Evolutionary conservation across 1,140 invertebrate genomes (phyloP).

Genomic region (Ceratoteleas bidentatus): DNA sequence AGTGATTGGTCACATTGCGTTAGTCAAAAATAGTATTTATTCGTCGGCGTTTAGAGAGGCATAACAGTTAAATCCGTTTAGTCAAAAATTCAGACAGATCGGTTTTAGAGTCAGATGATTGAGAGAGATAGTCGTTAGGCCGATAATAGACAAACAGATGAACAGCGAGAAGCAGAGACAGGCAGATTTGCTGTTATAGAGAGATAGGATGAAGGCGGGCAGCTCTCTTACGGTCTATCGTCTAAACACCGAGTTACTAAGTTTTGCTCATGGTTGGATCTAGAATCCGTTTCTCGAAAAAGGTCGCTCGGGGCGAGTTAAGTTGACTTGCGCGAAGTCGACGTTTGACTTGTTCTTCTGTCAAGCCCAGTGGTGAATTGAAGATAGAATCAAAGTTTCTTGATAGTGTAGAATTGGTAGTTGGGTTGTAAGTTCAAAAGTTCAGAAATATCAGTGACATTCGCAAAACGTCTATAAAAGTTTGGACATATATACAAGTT

Average conservation of each 20-base stretch:
- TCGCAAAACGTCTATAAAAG: too few relatives aligned
- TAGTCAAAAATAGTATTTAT: conserved; percentile 21
- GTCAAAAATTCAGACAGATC: conserved; percentile 23
- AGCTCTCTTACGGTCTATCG: conserved; percentile 39
- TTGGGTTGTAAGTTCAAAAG: too few relatives aligned
- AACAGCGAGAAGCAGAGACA: conserved; percentile 70
- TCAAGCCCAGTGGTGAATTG: too few relatives aligned
- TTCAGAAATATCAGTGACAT: too few relatives aligned
- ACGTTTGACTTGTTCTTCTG: too few relatives aligned
- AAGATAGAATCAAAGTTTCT: too few relatives aligned
- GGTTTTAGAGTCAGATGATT: conserved; percentile 63
- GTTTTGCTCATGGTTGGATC: conserved; percentile 13
- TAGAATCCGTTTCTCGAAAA: too few relatives aligned
- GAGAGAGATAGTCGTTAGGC: conserved; percentile 60
- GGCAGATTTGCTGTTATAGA: conserved; percentile 54
- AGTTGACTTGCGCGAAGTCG: too few relatives aligned
- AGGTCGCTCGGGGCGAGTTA: too few relatives aligned
- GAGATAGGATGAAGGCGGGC: conserved; percentile 65
- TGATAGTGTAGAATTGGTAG: too few relatives aligned
- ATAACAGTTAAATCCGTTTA: conserved; percentile 10
- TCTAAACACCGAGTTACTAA: conserved; percentile 51
- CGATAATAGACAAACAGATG: conserved; percentile 66
- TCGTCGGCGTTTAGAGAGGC: conserved; percentile 14
- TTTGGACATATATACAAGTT: too few relatives aligned
- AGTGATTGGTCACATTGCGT: conserved; percentile 5